phyloP scores from a whole-genome alignment of 2,113 vertebrate species.

The Gymnogyps californianus region DNA sequence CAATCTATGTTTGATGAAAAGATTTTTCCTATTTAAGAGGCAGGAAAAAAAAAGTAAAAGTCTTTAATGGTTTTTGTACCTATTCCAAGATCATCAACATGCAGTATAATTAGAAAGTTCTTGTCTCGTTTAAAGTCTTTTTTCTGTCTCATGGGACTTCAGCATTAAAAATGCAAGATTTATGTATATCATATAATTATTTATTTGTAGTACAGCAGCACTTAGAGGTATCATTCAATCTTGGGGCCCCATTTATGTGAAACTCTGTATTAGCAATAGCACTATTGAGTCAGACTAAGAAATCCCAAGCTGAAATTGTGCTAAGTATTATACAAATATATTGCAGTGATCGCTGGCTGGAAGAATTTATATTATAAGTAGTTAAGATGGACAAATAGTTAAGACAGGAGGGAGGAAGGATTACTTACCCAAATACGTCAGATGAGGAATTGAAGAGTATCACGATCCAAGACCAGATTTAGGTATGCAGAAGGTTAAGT shows the following conservation, averaged over 20 bases:
- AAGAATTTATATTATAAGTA: neutral
- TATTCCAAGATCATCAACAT: constrained; percentile 68
- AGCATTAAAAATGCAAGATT: constrained; percentile 61
- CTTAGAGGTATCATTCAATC: constrained; percentile 46
- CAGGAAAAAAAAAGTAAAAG: constrained; percentile 30
- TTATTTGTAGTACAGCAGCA: constrained; percentile 54
- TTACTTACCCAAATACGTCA: neutral
- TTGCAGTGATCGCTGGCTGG: neutral
- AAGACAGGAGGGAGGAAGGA: neutral
- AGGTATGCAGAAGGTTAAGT: neutral
- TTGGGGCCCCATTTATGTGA: constrained; percentile 36
- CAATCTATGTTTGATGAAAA: constrained; percentile 69
- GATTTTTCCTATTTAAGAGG: constrained; percentile 69
- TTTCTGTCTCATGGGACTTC: constrained; percentile 49
- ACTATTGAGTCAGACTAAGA: neutral
- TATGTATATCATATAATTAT: constrained; percentile 63
- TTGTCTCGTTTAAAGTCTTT: constrained; percentile 67
- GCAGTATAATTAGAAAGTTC: constrained; percentile 67
- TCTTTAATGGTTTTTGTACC: constrained; percentile 69
- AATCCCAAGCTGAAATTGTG: neutral
- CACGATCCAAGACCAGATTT: neutral
- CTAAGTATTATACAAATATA: neutral
- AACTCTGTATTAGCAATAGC: neutral
- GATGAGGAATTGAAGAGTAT: neutral
- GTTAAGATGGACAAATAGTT: neutral